A percentile compares a stretch with the other conserved stretches of the same genome.
Evolutionary conservation across 2,113 vertebrate genomes (phyloP).

Genomic region (Vanacampus margaritifer): DNA sequence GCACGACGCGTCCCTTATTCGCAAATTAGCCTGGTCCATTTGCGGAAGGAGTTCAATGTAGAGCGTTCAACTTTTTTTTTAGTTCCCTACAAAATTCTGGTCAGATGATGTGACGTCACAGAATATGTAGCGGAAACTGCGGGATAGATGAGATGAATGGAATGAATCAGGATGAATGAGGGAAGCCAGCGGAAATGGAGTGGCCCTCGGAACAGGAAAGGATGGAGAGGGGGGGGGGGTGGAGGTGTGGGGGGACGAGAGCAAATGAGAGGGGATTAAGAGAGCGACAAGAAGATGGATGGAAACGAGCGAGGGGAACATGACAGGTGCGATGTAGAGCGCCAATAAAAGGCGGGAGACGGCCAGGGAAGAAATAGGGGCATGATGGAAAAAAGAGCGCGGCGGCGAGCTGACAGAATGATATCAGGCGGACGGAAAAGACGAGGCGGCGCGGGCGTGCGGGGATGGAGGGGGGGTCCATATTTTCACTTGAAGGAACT

Average conservation of each 20-base stretch:
- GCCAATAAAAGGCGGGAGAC: slow-evolving; percentile 61
- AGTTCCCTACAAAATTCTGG: background rate
- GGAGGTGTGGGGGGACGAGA: slow-evolving; percentile 44
- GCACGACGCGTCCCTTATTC: no score
- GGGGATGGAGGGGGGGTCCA: slow-evolving; percentile 60
- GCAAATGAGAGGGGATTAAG: slow-evolving; percentile 73
- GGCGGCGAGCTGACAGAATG: slow-evolving; percentile 72
- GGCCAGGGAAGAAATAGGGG: slow-evolving; percentile 43
- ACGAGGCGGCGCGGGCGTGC: slow-evolving; percentile 52
- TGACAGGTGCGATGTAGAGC: slow-evolving; percentile 63
- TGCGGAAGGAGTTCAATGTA: no score
- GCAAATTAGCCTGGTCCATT: no score
- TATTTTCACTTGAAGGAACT: slow-evolving; percentile 81
- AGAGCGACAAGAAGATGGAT: slow-evolving; percentile 72
- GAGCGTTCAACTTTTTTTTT: background rate
- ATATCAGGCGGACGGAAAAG: slow-evolving; percentile 74
- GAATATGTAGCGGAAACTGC: background rate
- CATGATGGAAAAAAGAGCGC: slow-evolving; percentile 57
- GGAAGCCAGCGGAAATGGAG: slow-evolving; percentile 66
- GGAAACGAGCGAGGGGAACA: slow-evolving; percentile 64
- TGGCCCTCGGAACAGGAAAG: slow-evolving; percentile 42
- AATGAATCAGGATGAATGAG: slow-evolving; percentile 59
- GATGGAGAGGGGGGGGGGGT: background rate
- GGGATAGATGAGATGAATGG: slow-evolving; percentile 51
- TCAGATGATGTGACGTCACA: background rate